These are phyloP conservation scores for Oncorhynchus keta DNA, from an alignment of 2,113 vertebrate species.

Conservation along the genomic window DNA sequence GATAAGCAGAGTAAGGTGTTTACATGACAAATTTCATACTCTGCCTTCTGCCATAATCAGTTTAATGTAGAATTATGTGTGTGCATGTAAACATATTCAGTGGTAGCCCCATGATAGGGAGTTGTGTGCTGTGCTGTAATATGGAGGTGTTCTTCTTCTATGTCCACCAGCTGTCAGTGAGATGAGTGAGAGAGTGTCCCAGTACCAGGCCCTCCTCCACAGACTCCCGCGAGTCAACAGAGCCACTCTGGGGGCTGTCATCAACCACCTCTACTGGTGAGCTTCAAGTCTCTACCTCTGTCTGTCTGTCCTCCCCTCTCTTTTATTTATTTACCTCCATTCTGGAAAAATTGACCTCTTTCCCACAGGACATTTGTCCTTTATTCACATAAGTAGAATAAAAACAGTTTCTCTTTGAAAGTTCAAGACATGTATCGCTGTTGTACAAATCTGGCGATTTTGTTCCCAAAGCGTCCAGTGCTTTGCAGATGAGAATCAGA, in stretches of 20 bases:
- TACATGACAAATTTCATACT: too few species aligned
- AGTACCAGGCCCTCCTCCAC: conserved; percentile 71
- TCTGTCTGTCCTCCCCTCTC: background rate
- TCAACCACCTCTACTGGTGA: conserved; percentile 82
- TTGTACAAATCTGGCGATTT: background rate
- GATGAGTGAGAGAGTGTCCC: conserved; percentile 49
- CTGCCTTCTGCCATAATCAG: too few species aligned
- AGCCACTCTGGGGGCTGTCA: conserved; percentile 74
- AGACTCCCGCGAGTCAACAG: conserved; percentile 75
- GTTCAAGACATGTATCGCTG: background rate
- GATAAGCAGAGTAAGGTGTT: too few species aligned
- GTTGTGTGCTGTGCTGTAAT: background rate
- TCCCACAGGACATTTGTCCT: too few species aligned
- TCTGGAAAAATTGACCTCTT: too few species aligned
- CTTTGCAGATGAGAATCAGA: conserved; percentile 78
- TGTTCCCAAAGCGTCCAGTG: conserved; percentile 70
- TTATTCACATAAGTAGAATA: background rate
- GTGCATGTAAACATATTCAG: too few species aligned
- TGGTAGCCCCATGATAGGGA: background rate
- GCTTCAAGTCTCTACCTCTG: background rate
- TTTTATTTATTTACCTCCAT: background rate
- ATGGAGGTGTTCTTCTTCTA: background rate
- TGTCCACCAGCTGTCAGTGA: background rate
- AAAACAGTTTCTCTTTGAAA: too few species aligned
- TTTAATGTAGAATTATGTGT: too few species aligned